These are phyloP conservation scores for Lasius platythorax DNA, from an alignment of 2,888 invertebrate species.

Conservation along the genomic window DNA sequence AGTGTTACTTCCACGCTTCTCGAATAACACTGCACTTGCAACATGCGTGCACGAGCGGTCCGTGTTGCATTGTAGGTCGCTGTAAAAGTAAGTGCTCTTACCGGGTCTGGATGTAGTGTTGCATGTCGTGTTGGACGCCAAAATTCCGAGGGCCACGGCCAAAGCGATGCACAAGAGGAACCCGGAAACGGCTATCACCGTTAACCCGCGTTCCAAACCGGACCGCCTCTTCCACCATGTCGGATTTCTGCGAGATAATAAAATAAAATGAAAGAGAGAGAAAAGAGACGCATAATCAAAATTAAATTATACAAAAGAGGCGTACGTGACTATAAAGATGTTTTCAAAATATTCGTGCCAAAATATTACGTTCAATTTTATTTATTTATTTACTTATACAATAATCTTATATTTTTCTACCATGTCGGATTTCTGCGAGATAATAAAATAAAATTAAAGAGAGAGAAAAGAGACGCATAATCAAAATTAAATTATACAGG, in stretches of 20 bases:
- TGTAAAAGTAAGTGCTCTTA: constrained; percentile 66
- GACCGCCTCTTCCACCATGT: constrained; percentile 94
- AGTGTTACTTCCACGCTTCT: constrained; percentile 5
- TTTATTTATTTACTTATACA: background rate
- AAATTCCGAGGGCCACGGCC: constrained; percentile 86
- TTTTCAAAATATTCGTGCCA: background rate
- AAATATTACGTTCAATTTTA: background rate
- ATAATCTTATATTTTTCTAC: constrained; percentile 88
- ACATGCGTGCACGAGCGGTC: background rate
- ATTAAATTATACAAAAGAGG: background rate
- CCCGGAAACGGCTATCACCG: constrained; percentile 88
- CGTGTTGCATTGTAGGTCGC: constrained; percentile 20
- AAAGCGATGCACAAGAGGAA: constrained; percentile 89
- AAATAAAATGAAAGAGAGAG: background rate
- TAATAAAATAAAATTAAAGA: background rate
- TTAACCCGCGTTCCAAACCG: constrained; percentile 90
- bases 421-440: constrained; percentile 92
- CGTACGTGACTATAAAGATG: too few relatives aligned
- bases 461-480: background rate
- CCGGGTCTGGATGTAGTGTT: constrained; percentile 69
- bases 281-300: background rate
- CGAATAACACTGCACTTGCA: constrained; percentile 7
- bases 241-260: constrained; percentile 89
- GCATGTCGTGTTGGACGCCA: constrained; percentile 79
- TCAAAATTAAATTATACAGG: background rate